These are phyloP conservation scores for Agrotis exclamationis DNA, from an alignment of 2,888 invertebrate species.

Conservation along the genomic window DNA sequence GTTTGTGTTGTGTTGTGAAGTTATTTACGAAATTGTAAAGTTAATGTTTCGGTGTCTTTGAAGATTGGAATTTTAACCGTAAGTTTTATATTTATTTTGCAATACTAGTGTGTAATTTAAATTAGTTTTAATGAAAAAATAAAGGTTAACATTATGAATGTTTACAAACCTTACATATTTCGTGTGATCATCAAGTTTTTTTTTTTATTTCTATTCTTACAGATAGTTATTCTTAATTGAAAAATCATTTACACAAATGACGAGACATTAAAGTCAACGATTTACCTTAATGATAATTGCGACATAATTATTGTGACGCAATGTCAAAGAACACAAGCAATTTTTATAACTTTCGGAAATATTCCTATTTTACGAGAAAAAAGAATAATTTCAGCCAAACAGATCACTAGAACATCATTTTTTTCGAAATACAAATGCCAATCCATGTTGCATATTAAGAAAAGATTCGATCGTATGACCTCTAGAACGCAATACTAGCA, in stretches of 20 bases:
- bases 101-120: slow-evolving; percentile 25
- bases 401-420: slow-evolving; percentile 11
- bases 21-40: slow-evolving; percentile 48
- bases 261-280: slow-evolving; percentile 42
- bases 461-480: slow-evolving; percentile 40
- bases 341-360: slow-evolving; percentile 13
- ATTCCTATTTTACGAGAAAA: not conserved
- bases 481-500: slow-evolving; percentile 25
- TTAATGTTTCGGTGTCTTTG: slow-evolving; percentile 53
- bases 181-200: slow-evolving; percentile 45
- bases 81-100: slow-evolving; percentile 41
- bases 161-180: slow-evolving; percentile 52
- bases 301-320: slow-evolving; percentile 32
- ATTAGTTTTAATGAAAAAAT: slow-evolving; percentile 11
- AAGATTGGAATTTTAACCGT: slow-evolving; percentile 40
- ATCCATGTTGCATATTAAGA: slow-evolving; percentile 25
- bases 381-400: not conserved
- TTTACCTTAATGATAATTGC: slow-evolving; percentile 53
- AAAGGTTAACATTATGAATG: slow-evolving; percentile 17
- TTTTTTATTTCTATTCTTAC: too few relatives aligned
- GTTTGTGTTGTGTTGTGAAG: slow-evolving; percentile 71
- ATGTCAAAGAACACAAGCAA: slow-evolving; percentile 22
- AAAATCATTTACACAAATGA: slow-evolving; percentile 54
- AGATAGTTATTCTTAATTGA: slow-evolving; percentile 44
- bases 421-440: slow-evolving; percentile 27